A percentile compares a stretch with the other conserved stretches of the same genome.
Conservation (phyloP, 2,113 vertebrate species). For the human (Homo sapiens) region GRCh38 chr5:149213501-149214000, state of each 20-base stretch:
- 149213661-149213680: background rate
- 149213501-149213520: background rate
- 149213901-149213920: background rate
- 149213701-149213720: background rate
- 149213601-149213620: background rate
- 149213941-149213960: background rate
- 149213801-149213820: conserved; percentile 39
- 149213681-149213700: background rate
- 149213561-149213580: background rate
- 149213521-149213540: background rate
- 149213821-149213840: conserved; percentile 14
- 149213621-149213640: background rate
- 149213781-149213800: conserved; percentile 56
- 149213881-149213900: conserved; percentile 37
- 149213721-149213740: background rate
- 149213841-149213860: conserved; percentile 31
- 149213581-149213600: conserved; percentile 15
- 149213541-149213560: background rate
- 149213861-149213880: conserved; percentile 43
- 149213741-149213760: background rate
- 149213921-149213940: background rate
- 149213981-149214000: background rate
- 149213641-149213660: background rate
- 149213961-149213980: background rate
- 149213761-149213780: conserved; percentile 10